Base-by-base conservation (phyloP, 2,113 vertebrate species). In the Sakesphorus luctuosus region DNA sequence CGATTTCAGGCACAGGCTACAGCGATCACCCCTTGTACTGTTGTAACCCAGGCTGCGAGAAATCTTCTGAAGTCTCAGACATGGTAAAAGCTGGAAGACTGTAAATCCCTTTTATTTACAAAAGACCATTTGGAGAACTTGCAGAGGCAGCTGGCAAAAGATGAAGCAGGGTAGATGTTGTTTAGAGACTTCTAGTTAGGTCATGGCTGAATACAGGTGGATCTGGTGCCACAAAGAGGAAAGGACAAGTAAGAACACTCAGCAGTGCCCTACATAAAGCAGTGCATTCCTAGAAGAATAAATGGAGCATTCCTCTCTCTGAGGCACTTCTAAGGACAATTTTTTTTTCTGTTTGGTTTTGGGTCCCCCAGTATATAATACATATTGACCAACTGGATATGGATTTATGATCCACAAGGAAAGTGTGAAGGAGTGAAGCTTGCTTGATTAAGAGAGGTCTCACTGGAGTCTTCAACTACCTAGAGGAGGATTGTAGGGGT, bases 21-120 rank as follows among this genome's bases (percentile, higher is more conserved):
- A 55, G 44, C 0, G 0, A 56, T 49, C 25, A 18, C 1, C 2
- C 17, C 5, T 47, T 2, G 0, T 1, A 1, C 20, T 52, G 17
- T 47, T 71, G 15, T 26, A 43, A 25, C 2, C 0, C 3, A 1
- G 28, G 14, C 7, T 55, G 9, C 3, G 6, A 43, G 14, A 21
- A 19, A 43, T 3, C 6, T 76, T 33, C 21, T 2, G 2, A 33
- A 7, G 33, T 50, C 38, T 55, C 4, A 1, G 52, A n/a, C 23
- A 11, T 3, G 3, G 28, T 21, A 5, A 28, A 79, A 8, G 9
- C 20, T 47, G 55, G 33, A 62, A n/a, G 28, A 59, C 6, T 11
- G 7, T 23, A 36, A 40, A 9, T 55, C 31, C 9, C 25, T 53
- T 80, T 83, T 55, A 43, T 61, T 89, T 52, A 33, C 10, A n/a